Evolutionary conservation across 2,113 vertebrate genomes (phyloP).

Genomic region (Oceanites oceanicus): DNA sequence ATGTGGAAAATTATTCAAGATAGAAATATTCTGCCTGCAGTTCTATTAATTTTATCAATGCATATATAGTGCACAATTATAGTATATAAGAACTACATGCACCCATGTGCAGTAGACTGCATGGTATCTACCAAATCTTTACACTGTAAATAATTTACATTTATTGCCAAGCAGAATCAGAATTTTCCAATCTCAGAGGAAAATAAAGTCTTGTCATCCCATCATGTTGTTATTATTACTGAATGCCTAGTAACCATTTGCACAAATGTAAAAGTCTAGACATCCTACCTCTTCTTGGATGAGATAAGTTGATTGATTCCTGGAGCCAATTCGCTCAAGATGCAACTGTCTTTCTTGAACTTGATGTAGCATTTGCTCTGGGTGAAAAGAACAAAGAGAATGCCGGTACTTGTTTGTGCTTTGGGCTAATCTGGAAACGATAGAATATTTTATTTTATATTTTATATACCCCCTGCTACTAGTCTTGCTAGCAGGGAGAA

Average conservation of each 20-base stretch:
- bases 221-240: conserved; percentile 49
- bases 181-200: conserved; percentile 46
- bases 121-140: conserved; percentile 25
- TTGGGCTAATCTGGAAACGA: conserved; percentile 4
- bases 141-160: conserved; percentile 53
- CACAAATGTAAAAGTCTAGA: conserved; percentile 20
- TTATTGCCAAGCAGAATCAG: conserved; percentile 23
- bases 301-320: conserved; percentile 54
- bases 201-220: conserved; percentile 53
- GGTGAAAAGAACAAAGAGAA: conserved; percentile 59
- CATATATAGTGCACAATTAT: conserved; percentile 16
- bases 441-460: neutral
- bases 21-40: conserved; percentile 40
- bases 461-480: conserved; percentile 2
- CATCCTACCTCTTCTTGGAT: conserved; percentile 34
- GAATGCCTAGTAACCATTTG: conserved; percentile 33
- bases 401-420: conserved; percentile 18
- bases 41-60: conserved; percentile 14
- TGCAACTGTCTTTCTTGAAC: conserved; percentile 38
- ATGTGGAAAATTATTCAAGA: conserved; percentile 58
- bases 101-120: neutral
- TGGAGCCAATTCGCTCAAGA: conserved; percentile 35
- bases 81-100: neutral
- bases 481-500: conserved; percentile 22
- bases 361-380: conserved; percentile 42